Conservation (phyloP, 2,113 vertebrate genomes). For the Lophotis ruficrista region DNA sequence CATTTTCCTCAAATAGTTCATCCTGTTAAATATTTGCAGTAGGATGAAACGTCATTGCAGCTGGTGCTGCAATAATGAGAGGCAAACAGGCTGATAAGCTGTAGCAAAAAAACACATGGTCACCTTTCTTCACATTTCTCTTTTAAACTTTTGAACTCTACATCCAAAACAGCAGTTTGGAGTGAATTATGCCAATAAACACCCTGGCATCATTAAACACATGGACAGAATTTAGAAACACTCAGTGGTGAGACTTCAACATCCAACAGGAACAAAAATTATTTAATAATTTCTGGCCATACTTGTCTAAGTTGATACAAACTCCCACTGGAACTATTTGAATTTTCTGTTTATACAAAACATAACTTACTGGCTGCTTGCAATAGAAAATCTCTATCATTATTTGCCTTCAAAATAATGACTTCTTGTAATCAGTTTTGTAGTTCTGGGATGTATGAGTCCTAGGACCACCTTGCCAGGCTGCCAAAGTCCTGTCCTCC, state of each 20-base stretch:
- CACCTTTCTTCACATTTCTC: neutral
- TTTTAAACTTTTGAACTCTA: neutral
- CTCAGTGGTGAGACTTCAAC: neutral
- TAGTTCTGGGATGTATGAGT: neutral
- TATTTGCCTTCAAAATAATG: neutral
- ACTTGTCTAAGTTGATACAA: neutral
- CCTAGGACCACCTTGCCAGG: neutral
- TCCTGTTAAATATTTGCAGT: neutral
- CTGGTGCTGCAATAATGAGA: neutral
- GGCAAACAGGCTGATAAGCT: neutral
- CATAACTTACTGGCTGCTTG: neutral
- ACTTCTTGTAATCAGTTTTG: neutral
- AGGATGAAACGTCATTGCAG: neutral
- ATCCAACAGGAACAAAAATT: neutral
- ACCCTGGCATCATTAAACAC: neutral
- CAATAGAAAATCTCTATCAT: neutral
- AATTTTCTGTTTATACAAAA: neutral
- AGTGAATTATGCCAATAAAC: neutral
- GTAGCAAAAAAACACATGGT: neutral
- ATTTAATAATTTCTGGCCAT: neutral
- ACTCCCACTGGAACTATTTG: neutral
- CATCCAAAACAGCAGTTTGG: neutral
- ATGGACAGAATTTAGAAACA: neutral
- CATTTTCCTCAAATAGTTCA: neutral
- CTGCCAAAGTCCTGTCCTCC: neutral